These are phyloP conservation scores for Periophthalmodon schlosseri DNA, from an alignment of 2,113 vertebrate species.

Conservation along the genomic window DNA sequence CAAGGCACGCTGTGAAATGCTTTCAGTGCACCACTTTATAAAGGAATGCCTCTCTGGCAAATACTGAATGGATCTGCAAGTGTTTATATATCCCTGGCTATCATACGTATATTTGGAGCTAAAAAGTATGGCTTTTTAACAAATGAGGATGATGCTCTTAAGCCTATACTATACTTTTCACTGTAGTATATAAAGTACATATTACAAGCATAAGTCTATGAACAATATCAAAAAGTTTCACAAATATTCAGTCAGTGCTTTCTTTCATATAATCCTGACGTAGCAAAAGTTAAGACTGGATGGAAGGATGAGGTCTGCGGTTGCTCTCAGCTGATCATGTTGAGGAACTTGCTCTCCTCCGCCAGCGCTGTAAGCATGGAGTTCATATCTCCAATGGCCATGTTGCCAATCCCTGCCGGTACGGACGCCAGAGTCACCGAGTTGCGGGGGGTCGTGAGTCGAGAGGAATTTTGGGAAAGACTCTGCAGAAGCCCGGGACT, in stretches of 20 bases:
- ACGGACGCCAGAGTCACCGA: conserved; percentile 91
- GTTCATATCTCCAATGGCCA: conserved; percentile 99
- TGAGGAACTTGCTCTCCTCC: conserved; percentile 96
- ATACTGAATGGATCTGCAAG: conserved; percentile 56
- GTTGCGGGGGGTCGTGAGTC: conserved; percentile 94
- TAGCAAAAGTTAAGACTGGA: conserved; percentile 37
- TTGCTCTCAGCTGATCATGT: conserved; percentile 89
- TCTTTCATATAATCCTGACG: conserved; percentile 57
- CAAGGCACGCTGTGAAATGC: conserved; percentile 70
- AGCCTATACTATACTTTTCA: conserved; percentile 45
- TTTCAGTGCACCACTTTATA: conserved; percentile 68
- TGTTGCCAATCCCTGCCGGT: conserved; percentile 92
- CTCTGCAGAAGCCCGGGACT: conserved; percentile 94
- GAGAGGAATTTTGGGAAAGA: conserved; percentile 96
- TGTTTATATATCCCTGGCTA: conserved; percentile 56
- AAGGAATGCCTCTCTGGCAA: conserved; percentile 51
- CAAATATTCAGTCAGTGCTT: conserved; percentile 73
- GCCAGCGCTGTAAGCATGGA: conserved; percentile 97
- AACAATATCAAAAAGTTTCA: conserved; percentile 37
- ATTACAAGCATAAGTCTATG: conserved; percentile 54
- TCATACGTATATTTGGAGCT: conserved; percentile 44
- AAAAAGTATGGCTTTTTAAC: conserved; percentile 74
- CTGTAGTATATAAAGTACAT: conserved; percentile 52
- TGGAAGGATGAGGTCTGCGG: conserved; percentile 32
- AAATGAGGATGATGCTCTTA: conserved; percentile 37